Evolutionary conservation across 1,140 invertebrate species (phyloP).

Genomic region (Microplitis demolitor): DNA sequence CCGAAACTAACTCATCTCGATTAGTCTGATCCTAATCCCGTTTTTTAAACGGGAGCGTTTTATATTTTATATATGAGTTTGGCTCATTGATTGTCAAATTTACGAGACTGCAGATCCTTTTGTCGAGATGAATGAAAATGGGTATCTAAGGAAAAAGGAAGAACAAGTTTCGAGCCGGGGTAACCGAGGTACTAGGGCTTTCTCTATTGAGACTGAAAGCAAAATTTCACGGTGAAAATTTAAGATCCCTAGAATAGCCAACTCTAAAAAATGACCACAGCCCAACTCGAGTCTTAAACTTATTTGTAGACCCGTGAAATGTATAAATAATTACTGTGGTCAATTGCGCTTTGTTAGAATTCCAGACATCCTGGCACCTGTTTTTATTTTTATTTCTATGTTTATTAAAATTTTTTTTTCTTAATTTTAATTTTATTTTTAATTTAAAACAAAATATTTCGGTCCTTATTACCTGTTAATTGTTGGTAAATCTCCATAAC

Average conservation of each 20-base stretch:
- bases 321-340: constrained; percentile 38
- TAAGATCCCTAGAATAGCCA: not conserved
- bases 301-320: constrained; percentile 30
- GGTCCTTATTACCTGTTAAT: too few relatives aligned
- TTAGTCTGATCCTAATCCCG: constrained; percentile 28
- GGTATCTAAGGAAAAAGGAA: not conserved
- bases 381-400: not conserved
- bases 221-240: constrained; percentile 8
- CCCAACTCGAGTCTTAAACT: not conserved
- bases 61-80: not conserved
- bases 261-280: not conserved
- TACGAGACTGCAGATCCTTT: constrained; percentile 8
- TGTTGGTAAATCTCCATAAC: not conserved
- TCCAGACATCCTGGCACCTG: constrained; percentile 50
- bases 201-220: not conserved
- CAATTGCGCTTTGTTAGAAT: constrained; percentile 40
- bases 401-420: constrained; percentile 27
- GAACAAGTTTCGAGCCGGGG: not conserved
- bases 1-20: constrained; percentile 35
- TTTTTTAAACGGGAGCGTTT: not conserved
- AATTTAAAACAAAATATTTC: too few relatives aligned
- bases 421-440: not conserved
- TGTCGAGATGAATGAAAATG: not conserved
- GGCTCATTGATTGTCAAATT: constrained; percentile 15
- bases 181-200: not conserved